These are phyloP conservation scores for Gonocerus acuteangulatus DNA, from an alignment of 2,888 invertebrate genomes.

Conservation along the genomic window DNA sequence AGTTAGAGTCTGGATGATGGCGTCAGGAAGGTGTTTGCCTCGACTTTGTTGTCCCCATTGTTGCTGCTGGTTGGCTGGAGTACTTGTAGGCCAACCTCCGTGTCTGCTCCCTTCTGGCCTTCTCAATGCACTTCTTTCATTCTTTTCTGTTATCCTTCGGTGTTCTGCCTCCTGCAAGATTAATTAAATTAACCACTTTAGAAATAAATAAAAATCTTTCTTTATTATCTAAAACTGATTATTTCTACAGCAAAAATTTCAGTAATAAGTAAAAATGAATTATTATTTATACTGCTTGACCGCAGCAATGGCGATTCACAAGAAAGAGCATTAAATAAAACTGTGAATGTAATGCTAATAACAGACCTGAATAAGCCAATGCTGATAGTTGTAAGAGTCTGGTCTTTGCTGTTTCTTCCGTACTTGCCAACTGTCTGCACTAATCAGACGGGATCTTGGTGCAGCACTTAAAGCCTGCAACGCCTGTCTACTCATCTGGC, in stretches of 20 bases:
- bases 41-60: constrained; percentile 43
- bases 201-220: no score
- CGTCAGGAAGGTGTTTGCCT: constrained; percentile 58
- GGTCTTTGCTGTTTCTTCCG: constrained; percentile 51
- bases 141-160: constrained; percentile 61
- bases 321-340: no score
- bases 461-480: constrained; percentile 66
- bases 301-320: no score
- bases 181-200: no score
- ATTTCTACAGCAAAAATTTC: no score
- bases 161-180: constrained; percentile 75
- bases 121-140: constrained; percentile 44
- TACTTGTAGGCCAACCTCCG: constrained; percentile 10
- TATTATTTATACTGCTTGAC: no score
- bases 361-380: constrained; percentile 89
- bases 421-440: constrained; percentile 62
- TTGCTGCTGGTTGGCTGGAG: constrained; percentile 25
- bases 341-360: no score
- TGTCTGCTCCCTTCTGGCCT: constrained; percentile 29
- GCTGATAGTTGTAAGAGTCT: constrained; percentile 61
- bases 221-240: no score
- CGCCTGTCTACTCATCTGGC: constrained; percentile 61
- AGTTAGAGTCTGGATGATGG: constrained; percentile 60
- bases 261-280: no score
- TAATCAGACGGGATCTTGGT: constrained; percentile 66